These are phyloP conservation scores for Nomada fucata DNA, from an alignment of 2,888 invertebrate species.

Conservation along the genomic window DNA sequence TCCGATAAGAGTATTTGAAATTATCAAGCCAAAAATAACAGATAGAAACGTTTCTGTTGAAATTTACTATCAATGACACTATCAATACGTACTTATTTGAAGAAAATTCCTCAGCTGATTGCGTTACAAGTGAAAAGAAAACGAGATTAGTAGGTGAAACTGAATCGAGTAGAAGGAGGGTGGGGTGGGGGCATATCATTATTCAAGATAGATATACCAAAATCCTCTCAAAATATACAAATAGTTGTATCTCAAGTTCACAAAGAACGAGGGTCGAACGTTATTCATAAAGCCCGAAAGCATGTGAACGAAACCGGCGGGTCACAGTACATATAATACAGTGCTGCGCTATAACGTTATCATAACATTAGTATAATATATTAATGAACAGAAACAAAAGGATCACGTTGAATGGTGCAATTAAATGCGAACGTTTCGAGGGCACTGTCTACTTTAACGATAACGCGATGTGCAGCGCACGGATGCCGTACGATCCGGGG, in stretches of 20 bases:
- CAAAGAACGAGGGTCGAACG: too few relatives aligned
- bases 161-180: not conserved
- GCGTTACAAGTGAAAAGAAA: constrained; percentile 2
- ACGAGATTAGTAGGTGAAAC: not conserved
- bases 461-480: constrained; percentile 44
- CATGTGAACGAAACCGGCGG: not conserved
- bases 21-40: too few relatives aligned
- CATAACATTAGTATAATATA: not conserved
- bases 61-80: not conserved
- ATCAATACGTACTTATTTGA: not conserved
- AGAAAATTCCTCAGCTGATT: not conserved
- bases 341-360: too few relatives aligned
- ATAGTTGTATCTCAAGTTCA: not conserved
- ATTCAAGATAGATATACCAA: constrained; percentile 22
- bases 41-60: too few relatives aligned
- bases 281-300: not conserved
- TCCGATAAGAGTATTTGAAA: too few relatives aligned
- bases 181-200: not conserved
- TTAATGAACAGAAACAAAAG: not conserved
- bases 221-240: not conserved
- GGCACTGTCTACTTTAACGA: constrained; percentile 39
- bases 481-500: constrained; percentile 46
- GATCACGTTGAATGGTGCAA: constrained; percentile 1
- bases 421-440: constrained; percentile 17
- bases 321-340: too few relatives aligned